Evolutionary conservation across 2,888 invertebrate genomes (phyloP).

Genomic region (Drosophila paracracens): DNA sequence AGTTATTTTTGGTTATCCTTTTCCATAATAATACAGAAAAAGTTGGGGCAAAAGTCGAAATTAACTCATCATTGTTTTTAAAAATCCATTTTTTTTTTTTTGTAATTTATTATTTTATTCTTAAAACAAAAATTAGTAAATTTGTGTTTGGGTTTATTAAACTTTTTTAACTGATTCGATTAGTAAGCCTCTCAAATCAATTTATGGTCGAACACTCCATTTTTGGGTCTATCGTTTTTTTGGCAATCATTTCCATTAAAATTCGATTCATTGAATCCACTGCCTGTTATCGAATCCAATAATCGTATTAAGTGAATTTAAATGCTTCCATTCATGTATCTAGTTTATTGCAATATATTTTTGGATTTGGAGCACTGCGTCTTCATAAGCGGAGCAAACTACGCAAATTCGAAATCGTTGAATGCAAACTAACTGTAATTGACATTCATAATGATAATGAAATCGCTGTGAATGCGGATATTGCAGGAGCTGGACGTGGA

Average conservation of each 20-base stretch:
- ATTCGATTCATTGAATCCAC: background rate
- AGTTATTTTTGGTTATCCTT: background rate
- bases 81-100: background rate
- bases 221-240: background rate
- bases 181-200: background rate
- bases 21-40: no score
- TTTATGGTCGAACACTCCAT: background rate
- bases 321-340: background rate
- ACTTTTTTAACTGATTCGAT: background rate
- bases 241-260: background rate
- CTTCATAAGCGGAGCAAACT: slow-evolving; percentile 53
- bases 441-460: slow-evolving; percentile 72
- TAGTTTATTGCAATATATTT: slow-evolving; percentile 7
- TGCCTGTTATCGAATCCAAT: background rate
- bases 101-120: background rate
- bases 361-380: background rate
- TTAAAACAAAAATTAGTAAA: background rate
- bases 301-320: background rate
- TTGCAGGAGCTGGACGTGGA: slow-evolving; percentile 1
- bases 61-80: background rate
- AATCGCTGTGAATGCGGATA: slow-evolving; percentile 25
- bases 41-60: background rate
- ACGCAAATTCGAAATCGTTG: slow-evolving; percentile 69
- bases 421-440: slow-evolving; percentile 69
- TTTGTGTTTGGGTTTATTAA: background rate